These are phyloP conservation scores for Catostylus mosaicus DNA, from an alignment of 30 jellyfish, hydroid and myxozoan genomes.

Conservation along the genomic window DNA sequence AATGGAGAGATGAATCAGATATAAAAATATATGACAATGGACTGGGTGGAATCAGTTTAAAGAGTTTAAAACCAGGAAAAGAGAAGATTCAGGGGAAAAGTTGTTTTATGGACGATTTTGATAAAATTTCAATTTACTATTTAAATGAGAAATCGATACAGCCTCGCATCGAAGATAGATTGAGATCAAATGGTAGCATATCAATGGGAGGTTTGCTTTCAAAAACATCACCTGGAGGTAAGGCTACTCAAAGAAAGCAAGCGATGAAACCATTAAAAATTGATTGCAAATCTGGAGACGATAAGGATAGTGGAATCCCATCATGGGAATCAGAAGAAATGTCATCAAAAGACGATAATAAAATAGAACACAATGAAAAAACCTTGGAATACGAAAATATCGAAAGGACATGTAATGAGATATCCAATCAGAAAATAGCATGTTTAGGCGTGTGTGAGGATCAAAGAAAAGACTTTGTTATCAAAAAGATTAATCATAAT, in stretches of 20 bases:
- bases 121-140: constrained; percentile 45
- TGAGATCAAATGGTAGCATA: background rate
- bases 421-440: background rate
- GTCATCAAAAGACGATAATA: constrained; percentile 22
- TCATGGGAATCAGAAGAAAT: constrained; percentile 61
- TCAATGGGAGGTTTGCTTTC: background rate
- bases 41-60: background rate
- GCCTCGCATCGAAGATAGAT: background rate
- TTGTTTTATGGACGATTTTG: background rate
- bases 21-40: background rate
- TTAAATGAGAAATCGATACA: constrained; percentile 14
- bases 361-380: background rate
- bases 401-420: too few relatives aligned
- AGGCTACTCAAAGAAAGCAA: background rate
- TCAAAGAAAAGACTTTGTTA: background rate
- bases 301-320: constrained; percentile 64
- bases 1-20: constrained; percentile 28
- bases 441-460: background rate
- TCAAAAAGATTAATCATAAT: background rate
- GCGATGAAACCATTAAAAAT: background rate
- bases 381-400: too few relatives aligned
- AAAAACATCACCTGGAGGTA: background rate
- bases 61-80: background rate
- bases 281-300: constrained; percentile 26
- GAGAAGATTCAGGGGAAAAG: background rate